These are phyloP conservation scores for Carlito syrichta DNA, from an alignment of 2,113 vertebrate species.

Conservation along the genomic window DNA sequence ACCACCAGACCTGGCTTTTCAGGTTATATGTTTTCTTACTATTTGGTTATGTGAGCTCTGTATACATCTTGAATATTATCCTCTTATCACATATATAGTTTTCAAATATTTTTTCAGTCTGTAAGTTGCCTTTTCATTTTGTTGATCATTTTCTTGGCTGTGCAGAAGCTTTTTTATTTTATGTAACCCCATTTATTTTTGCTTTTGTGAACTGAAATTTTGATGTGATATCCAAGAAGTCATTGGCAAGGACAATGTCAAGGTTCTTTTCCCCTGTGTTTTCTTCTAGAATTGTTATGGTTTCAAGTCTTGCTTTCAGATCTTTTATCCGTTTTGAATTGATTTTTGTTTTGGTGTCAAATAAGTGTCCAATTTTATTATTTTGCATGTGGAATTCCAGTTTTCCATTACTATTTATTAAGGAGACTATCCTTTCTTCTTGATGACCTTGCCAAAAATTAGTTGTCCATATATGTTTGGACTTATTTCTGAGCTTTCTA, in stretches of 20 bases:
- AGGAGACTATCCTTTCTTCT: background rate
- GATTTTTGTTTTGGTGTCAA: background rate
- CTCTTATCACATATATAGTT: background rate
- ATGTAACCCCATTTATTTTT: background rate
- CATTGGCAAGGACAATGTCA: background rate
- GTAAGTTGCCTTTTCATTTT: background rate
- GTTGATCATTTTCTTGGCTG: background rate
- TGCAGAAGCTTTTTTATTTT: background rate
- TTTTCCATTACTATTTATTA: background rate
- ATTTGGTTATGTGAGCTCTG: background rate
- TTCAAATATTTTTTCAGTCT: background rate
- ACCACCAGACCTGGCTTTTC: too few species aligned
- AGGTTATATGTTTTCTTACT: background rate
- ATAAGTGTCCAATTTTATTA: background rate
- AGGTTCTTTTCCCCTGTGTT: background rate
- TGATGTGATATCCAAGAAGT: background rate
- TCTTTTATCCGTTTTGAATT: background rate
- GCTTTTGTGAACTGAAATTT: background rate
- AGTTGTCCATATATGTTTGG: background rate
- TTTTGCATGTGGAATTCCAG: background rate
- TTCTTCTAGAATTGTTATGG: background rate
- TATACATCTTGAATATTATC: background rate
- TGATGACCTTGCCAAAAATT: background rate
- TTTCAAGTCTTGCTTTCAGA: background rate
- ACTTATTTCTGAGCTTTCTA: background rate